These are phyloP conservation scores for Heterodera carotae DNA, from an alignment of 1,140 invertebrate genomes.

Conservation along the genomic window DNA sequence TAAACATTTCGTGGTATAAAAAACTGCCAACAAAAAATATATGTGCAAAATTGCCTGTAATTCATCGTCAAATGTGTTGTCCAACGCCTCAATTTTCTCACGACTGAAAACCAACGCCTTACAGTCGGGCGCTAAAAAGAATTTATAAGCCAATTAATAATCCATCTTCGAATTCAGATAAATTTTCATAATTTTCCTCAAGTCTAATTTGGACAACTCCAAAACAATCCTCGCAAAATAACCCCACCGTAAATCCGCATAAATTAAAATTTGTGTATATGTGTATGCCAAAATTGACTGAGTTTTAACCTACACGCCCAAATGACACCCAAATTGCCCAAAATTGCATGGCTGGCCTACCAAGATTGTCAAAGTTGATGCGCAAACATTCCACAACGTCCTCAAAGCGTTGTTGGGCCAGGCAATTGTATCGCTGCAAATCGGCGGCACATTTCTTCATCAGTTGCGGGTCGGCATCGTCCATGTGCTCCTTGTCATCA, in stretches of 20 bases:
- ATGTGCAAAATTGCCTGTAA: constrained; percentile 48
- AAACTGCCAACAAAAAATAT: constrained; percentile 17
- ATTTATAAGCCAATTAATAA: constrained; percentile 24
- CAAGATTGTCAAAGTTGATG: constrained; percentile 51
- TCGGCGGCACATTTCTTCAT: constrained; percentile 77
- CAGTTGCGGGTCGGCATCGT: constrained; percentile 76
- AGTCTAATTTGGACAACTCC: too few species aligned
- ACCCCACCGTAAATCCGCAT: neutral
- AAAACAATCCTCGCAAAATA: too few species aligned
- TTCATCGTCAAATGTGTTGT: constrained; percentile 63
- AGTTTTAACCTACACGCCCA: too few species aligned
- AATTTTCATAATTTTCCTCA: neutral
- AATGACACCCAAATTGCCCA: too few species aligned
- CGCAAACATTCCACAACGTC: constrained; percentile 75
- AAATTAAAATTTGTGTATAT: too few species aligned
- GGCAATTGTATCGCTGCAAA: constrained; percentile 71
- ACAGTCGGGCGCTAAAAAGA: constrained; percentile 58
- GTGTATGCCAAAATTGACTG: constrained; percentile 4
- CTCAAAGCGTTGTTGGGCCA: constrained; percentile 73
- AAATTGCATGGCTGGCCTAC: too few species aligned
- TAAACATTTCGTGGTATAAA: constrained; percentile 23
- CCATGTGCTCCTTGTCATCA: constrained; percentile 64
- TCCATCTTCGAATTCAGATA: constrained; percentile 16
- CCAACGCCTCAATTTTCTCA: constrained; percentile 62
- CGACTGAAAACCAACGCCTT: constrained; percentile 62